Percentiles rank a stretch among this genome's conserved stretches.
Conservation (phyloP, 2,888 invertebrate species). For the Itoplectis maculator region DNA sequence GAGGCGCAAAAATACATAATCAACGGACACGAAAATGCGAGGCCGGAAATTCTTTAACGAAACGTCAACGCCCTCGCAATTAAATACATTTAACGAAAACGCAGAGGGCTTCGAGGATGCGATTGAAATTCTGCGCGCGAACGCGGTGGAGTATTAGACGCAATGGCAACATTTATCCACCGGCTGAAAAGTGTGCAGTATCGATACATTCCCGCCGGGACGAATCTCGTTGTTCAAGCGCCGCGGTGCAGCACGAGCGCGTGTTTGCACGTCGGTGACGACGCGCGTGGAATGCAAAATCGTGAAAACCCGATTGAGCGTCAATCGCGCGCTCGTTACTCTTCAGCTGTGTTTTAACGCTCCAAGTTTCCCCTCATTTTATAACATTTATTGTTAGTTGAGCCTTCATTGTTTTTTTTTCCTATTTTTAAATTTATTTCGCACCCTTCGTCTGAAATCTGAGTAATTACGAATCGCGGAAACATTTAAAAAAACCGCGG, state of each 20-base stretch:
- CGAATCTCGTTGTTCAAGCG: not conserved
- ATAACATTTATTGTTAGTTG: too few relatives aligned
- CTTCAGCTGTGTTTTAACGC: constrained; percentile 46
- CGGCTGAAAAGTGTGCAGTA: not conserved
- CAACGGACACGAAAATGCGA: not conserved
- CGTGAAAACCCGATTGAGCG: constrained; percentile 59
- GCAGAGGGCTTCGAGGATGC: constrained; percentile 35
- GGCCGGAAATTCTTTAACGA: constrained; percentile 32
- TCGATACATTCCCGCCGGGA: constrained; percentile 20
- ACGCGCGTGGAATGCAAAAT: constrained; percentile 72
- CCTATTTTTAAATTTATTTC: not conserved
- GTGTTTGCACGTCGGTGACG: constrained; percentile 73
- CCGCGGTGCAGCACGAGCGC: constrained; percentile 69
- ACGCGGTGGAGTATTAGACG: constrained; percentile 15
- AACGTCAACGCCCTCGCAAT: constrained; percentile 50
- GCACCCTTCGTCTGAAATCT: too few relatives aligned
- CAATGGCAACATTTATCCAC: constrained; percentile 34
- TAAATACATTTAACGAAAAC: constrained; percentile 44
- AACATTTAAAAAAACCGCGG: not conserved
- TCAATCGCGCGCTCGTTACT: constrained; percentile 35
- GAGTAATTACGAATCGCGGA: not conserved
- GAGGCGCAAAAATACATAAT: not conserved
- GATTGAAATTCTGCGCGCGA: constrained; percentile 46
- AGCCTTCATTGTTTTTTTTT: too few relatives aligned
- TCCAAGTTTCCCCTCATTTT: not conserved